These are phyloP conservation scores for Caenorhabditis parvicauda DNA, from an alignment of 2,888 invertebrate species.

Conservation along the genomic window DNA sequence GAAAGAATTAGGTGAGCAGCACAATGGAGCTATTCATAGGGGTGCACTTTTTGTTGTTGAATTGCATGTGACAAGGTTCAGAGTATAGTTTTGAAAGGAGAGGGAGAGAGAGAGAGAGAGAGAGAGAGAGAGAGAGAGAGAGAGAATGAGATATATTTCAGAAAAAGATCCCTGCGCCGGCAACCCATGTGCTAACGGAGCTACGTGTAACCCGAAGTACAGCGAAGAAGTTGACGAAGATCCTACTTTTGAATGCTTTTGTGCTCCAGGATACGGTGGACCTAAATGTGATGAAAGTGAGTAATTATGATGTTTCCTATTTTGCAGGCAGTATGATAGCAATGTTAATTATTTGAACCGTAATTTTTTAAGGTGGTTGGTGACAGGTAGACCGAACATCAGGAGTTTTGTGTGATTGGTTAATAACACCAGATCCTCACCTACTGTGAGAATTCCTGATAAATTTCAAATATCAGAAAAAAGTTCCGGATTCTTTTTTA, in stretches of 20 bases:
- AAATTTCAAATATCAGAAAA: neutral
- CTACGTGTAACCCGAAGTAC: constrained; percentile 44
- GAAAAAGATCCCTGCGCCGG: constrained; percentile 53
- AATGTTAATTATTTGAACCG: too few relatives aligned
- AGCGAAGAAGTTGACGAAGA: constrained; percentile 30
- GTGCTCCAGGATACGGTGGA: constrained; percentile 54
- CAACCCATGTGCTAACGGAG: constrained; percentile 56
- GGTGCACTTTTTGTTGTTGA: neutral
- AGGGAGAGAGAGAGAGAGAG: too few relatives aligned
- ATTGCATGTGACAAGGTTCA: too few relatives aligned
- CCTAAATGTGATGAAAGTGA: constrained; percentile 52
- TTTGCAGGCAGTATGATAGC: too few relatives aligned
- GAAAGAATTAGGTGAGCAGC: constrained; percentile 42
- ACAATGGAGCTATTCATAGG: neutral
- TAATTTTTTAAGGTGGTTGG: too few relatives aligned
- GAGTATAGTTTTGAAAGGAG: neutral
- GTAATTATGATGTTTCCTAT: constrained; percentile 12
- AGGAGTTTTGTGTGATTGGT: too few relatives aligned
- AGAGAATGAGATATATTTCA: constrained; percentile 12
- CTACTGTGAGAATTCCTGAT: neutral
- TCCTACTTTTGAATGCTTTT: constrained; percentile 54
- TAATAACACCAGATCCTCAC: too few relatives aligned
- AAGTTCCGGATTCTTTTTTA: too few relatives aligned
- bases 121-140: too few relatives aligned
- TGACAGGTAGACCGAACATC: too few relatives aligned